Conservation (phyloP, 1,140 invertebrate genomes). For the Plodia interpunctella region DNA sequence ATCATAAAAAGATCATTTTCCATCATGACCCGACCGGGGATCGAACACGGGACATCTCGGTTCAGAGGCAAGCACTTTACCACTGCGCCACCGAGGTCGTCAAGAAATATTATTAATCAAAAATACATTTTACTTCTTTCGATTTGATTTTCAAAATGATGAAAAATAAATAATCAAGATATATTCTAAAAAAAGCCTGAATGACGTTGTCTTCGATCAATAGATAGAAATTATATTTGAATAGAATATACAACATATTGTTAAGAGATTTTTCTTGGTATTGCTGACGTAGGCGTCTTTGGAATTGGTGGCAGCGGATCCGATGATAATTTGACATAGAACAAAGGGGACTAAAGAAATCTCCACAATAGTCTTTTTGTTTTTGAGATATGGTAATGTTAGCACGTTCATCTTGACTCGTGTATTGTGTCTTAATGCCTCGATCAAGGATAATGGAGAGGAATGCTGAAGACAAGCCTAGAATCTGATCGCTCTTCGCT, state of each 20-base stretch:
- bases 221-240: not conserved
- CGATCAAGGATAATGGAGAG: not conserved
- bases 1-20: no score
- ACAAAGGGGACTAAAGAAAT: constrained; percentile 1
- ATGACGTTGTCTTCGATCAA: not conserved
- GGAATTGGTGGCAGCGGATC: not conserved
- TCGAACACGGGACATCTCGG: no score
- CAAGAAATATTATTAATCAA: no score
- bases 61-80: no score
- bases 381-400: constrained; percentile 4
- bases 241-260: not conserved
- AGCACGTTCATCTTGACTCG: constrained; percentile 1
- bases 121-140: no score
- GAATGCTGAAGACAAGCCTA: not conserved
- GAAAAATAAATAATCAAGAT: not conserved
- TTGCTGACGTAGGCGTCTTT: not conserved
- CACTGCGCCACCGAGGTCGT: no score
- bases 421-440: constrained; percentile 1
- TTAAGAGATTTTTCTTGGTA: not conserved
- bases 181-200: not conserved
- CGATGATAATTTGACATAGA: constrained; percentile 1
- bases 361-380: not conserved
- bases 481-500: not conserved
- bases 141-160: not conserved
- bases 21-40: no score